A percentile compares a stretch with the other conserved stretches of the same genome.
phyloP scores from a whole-genome alignment of 2,797 vertebrate species.

The Alouatta caraya region DNA sequence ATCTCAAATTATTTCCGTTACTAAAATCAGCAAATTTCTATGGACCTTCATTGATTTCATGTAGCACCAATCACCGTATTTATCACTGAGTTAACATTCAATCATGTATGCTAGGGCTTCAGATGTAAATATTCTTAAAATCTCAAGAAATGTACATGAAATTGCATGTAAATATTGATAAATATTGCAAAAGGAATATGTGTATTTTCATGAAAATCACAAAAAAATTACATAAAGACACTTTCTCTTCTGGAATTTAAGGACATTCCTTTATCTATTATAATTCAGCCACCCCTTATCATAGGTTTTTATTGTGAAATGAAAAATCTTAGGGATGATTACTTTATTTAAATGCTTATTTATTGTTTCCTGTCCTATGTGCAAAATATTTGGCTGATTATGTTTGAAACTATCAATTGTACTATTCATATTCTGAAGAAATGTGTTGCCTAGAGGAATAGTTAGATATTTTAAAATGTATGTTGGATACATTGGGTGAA shows the following conservation, averaged over 20 bases:
- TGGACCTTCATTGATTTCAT: not conserved
- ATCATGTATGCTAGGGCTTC: not conserved
- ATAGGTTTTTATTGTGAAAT: not conserved
- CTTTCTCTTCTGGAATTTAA: not conserved
- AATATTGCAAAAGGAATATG: not conserved
- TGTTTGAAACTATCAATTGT: not conserved
- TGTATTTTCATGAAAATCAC: not conserved
- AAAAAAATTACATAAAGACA: not conserved
- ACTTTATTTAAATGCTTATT: not conserved
- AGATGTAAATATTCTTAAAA: not conserved
- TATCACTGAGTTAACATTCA: not conserved
- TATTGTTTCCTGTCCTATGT: not conserved
- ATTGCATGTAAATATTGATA: not conserved
- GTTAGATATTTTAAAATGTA: not conserved
- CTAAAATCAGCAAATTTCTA: not conserved
- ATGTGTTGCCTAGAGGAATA: not conserved
- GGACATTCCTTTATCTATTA: not conserved
- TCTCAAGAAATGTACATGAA: not conserved
- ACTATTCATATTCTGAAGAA: not conserved
- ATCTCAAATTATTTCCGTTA: not conserved
- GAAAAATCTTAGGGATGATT: not conserved
- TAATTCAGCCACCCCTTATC: not conserved
- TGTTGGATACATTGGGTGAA: not conserved
- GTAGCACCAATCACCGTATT: not conserved
- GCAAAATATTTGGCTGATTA: not conserved